Conservation (phyloP, 2,797 vertebrate genomes). For the Arnoldichthys spilopterus region DNA sequence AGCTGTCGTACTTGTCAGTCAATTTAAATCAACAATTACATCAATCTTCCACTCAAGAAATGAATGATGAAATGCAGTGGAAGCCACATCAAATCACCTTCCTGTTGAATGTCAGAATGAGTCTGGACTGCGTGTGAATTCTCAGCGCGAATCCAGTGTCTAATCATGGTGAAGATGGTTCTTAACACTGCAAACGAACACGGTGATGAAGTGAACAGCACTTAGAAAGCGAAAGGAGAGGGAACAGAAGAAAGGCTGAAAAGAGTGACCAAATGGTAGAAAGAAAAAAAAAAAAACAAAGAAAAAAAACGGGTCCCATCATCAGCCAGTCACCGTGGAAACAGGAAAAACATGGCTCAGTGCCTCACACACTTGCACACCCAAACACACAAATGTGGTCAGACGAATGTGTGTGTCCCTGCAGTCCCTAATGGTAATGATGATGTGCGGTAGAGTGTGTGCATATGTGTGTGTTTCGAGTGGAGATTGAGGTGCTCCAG, state of each 20-base stretch:
- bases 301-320: conserved; percentile 26
- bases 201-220: conserved; percentile 35
- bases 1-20: conserved; percentile 3
- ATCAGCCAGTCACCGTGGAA: conserved; percentile 52
- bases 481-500: conserved; percentile 49
- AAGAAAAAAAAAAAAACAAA: conserved; percentile 7
- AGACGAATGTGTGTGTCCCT: conserved; percentile 18
- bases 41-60: background rate
- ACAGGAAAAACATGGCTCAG: conserved; percentile 48
- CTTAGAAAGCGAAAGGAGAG: conserved; percentile 41
- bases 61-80: background rate
- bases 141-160: background rate
- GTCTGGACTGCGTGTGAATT: background rate
- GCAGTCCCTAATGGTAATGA: conserved; percentile 46
- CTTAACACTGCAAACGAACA: conserved; percentile 19
- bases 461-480: conserved; percentile 20
- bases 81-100: background rate
- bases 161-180: conserved; percentile 36
- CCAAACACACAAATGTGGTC: conserved; percentile 12
- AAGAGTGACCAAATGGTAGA: background rate
- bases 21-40: conserved; percentile 11
- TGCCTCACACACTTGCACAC: conserved; percentile 27
- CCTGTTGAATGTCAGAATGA: background rate
- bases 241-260: conserved; percentile 19
- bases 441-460: conserved; percentile 35